phyloP scores from a whole-genome alignment of 2,888 invertebrate genomes.

The Pteria penguin region DNA sequence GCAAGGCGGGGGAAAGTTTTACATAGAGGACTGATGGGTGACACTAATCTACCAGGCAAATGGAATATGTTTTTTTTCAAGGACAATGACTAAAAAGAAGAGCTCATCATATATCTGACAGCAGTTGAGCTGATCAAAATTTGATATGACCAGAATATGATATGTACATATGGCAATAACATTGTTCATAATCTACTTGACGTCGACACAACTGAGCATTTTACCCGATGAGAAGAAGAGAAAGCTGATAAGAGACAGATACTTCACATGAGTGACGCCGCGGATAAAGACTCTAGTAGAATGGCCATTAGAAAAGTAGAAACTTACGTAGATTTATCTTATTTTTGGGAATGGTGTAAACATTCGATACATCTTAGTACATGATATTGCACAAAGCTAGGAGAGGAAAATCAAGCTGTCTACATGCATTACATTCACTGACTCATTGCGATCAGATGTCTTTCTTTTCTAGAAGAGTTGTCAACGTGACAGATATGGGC shows the following conservation, averaged over 20 bases:
- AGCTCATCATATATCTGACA: conserved; percentile 33
- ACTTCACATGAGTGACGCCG: conserved; percentile 36
- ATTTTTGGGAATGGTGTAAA: conserved; percentile 45
- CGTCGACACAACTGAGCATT: neutral
- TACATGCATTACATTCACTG: conserved; percentile 46
- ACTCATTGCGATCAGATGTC: conserved; percentile 52
- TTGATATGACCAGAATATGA: conserved; percentile 6
- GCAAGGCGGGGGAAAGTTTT: conserved; percentile 19
- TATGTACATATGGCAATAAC: conserved; percentile 12
- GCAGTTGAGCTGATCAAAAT: neutral
- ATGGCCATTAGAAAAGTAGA: conserved; percentile 39
- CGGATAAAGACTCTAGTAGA: conserved; percentile 12
- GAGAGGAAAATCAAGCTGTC: conserved; percentile 15
- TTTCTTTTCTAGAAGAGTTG: conserved; percentile 20
- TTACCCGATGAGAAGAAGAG: conserved; percentile 46
- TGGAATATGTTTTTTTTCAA: conserved; percentile 38
- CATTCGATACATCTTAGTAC: conserved; percentile 45
- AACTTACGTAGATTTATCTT: conserved; percentile 50
- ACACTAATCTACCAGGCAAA: conserved; percentile 34
- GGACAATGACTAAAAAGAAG: conserved; percentile 41
- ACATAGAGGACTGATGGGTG: conserved; percentile 19
- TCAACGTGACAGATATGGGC: conserved; percentile 35
- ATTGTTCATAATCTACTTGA: neutral
- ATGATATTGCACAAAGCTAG: conserved; percentile 32
- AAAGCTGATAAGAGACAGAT: conserved; percentile 47